Conservation (phyloP, 2,888 invertebrate species). For the Sminthurides aquaticus region DNA sequence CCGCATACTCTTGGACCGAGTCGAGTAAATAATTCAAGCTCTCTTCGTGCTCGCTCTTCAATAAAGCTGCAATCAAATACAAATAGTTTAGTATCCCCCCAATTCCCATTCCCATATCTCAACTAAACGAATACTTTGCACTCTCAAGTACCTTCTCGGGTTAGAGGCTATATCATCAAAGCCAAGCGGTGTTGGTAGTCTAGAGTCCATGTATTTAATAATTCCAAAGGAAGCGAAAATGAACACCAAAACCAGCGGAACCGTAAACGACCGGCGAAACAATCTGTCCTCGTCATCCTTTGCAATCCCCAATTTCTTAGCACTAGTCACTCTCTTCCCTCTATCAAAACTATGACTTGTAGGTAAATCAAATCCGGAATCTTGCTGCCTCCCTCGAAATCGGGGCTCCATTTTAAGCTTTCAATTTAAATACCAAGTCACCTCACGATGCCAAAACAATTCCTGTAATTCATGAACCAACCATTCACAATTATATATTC, state of each 20-base stretch:
- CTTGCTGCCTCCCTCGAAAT: constrained; percentile 12
- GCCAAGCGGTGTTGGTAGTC: constrained; percentile 29
- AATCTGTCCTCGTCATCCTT: background rate
- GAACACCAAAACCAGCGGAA: constrained; percentile 14
- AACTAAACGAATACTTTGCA: too few relatives aligned
- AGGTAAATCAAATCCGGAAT: constrained; percentile 14
- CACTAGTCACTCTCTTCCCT: background rate
- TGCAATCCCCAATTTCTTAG: background rate
- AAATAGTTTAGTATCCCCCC: constrained; percentile 8
- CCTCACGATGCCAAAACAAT: background rate
- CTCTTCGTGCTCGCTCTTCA: constrained; percentile 60
- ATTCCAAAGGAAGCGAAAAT: constrained; percentile 10
- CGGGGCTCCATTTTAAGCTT: constrained; percentile 15
- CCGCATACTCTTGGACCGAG: constrained; percentile 69
- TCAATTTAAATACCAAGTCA: too few relatives aligned
- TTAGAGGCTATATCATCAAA: constrained; percentile 20
- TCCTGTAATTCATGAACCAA: background rate
- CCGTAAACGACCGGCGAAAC: constrained; percentile 8
- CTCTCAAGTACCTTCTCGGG: too few relatives aligned
- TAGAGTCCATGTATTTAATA: constrained; percentile 34
- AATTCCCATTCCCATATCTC: background rate
- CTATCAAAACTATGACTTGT: constrained; percentile 14
- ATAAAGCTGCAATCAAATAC: constrained; percentile 52
- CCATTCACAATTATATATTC: background rate
- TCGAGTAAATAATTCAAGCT: constrained; percentile 56